A percentile compares a stretch with the other conserved stretches of the same genome.
phyloP scores from a whole-genome alignment of 92 coral and sea anemone species.

The Porites evermanni region DNA sequence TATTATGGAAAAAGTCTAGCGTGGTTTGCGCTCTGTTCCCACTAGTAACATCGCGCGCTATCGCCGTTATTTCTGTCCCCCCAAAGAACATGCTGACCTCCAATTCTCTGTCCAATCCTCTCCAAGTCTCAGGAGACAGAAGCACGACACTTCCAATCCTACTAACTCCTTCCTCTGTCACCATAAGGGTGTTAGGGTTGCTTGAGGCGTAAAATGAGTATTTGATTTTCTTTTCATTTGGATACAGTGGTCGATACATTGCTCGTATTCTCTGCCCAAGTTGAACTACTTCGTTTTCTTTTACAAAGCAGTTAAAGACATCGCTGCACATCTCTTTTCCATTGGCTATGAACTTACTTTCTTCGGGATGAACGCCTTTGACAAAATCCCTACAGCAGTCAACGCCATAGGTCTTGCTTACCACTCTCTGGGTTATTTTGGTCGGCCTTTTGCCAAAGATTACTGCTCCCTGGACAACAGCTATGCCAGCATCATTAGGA shows the following conservation, averaged over 20 bases:
- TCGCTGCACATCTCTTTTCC: conserved; percentile 68
- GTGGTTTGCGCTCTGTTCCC: conserved; percentile 24
- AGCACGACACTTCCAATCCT: conserved; percentile 52
- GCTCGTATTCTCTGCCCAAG: conserved; percentile 11
- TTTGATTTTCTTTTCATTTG: neutral
- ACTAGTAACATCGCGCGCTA: conserved; percentile 41
- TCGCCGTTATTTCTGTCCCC: conserved; percentile 48
- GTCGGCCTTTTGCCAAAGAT: conserved; percentile 73
- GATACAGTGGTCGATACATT: neutral
- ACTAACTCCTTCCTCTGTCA: conserved; percentile 70
- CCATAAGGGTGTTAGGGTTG: conserved; percentile 29
- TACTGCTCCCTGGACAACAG: conserved; percentile 81
- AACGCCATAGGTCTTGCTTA: conserved; percentile 63
- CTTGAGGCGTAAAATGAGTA: conserved; percentile 52
- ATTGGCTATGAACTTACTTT: conserved; percentile 53
- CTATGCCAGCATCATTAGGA: conserved; percentile 69
- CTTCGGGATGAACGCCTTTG: conserved; percentile 61
- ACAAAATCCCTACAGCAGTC: conserved; percentile 42
- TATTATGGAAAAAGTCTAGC: conserved; percentile 24
- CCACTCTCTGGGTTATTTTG: conserved; percentile 63
- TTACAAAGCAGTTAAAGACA: conserved; percentile 62
- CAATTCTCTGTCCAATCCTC: conserved; percentile 19
- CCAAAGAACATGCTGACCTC: conserved; percentile 50
- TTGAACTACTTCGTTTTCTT: conserved; percentile 68
- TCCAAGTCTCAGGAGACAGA: conserved; percentile 30